Base-by-base conservation (phyloP, 23 tunicate genomes). In the Clavelina lepadiformis region DNA sequence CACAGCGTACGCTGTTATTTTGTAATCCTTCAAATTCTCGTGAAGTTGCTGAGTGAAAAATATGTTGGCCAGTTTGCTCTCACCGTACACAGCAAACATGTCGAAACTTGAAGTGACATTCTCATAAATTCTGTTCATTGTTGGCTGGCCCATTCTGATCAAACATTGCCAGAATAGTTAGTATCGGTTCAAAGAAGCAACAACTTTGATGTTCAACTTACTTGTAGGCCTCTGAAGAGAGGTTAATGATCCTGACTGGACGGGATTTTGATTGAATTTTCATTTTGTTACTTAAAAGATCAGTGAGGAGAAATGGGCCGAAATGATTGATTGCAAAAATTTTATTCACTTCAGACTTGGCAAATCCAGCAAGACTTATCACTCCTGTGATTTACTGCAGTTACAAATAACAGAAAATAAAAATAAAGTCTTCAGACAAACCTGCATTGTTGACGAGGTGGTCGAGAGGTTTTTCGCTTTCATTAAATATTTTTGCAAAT, bases 271-370 rank as follows among this genome's bases (percentile, higher is more conserved):
- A 82, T 31, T 73, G 74, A 28, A 63, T 36, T 61, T 81, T 81
- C 75, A 89, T 61, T 61, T 82, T 61, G n/a, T 75, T 73, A 25
- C 81, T 41, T 15, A 89, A 65, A 25, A 89, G 51, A 55, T 89
- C 75, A 30, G 97, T 89, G 5, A 89, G 68, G 19, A 81, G 68
- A 63, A 89, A 89, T 46, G 79, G 97, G 2, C 97, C 88, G 8
- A 89, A 55, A 38, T 89, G 89, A 32, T 89, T 89, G 28, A 75
- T 60, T 11, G 83, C 83, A 63, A 81, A 76, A 38, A 79, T 41
- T 49, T 55, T 75, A 35, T 72, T 82, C 8, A 75, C 27, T 3
- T 89, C 97, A 46, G 77, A 36, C 20, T 69, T 66, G 5, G 83
- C 75, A 24, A 55, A 37, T 15, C 83, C 83, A 45, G 51, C 38